A percentile compares a stretch with the other conserved stretches of the same genome.
Evolutionary conservation across 2,113 vertebrate species (phyloP).

Genomic region (Heteronetta atricapilla): DNA sequence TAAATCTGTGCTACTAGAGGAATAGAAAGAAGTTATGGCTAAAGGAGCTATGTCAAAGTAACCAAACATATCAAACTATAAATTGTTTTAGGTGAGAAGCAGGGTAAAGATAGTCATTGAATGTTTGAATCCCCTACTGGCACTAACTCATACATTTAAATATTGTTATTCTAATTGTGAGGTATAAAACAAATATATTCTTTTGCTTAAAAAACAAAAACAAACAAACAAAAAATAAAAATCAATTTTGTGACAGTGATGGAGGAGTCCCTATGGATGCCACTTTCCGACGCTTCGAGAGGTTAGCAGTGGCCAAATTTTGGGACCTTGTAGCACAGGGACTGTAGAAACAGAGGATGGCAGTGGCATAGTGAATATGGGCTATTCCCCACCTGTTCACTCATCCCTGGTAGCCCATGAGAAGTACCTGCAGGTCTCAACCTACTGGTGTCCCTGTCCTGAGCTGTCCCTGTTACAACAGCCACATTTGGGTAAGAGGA

Average conservation of each 20-base stretch:
- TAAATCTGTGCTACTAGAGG: constrained; percentile 51
- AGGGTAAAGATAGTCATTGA: not conserved
- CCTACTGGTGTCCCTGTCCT: not conserved
- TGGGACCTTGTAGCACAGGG: not conserved
- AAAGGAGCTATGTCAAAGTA: constrained; percentile 42
- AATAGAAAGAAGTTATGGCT: constrained; percentile 34
- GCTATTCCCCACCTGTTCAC: not conserved
- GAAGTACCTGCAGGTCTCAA: not conserved
- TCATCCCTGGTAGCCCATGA: not conserved
- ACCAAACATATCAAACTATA: not conserved
- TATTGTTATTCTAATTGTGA: not conserved
- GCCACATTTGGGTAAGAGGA: not conserved
- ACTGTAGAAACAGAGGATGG: not conserved
- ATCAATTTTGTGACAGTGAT: not conserved
- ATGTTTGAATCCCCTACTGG: not conserved
- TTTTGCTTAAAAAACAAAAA: not conserved
- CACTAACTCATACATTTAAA: not conserved
- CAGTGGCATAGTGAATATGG: not conserved
- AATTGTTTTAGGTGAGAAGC: not conserved
- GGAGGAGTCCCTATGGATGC: not conserved
- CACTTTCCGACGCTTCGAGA: not conserved
- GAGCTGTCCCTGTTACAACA: not conserved
- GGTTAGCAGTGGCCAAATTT: not conserved
- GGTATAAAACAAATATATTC: not conserved
- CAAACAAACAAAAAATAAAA: too few species aligned